A percentile compares a stretch with the other conserved stretches of the same genome.
Evolutionary conservation across 37 sponge, comb jelly and placozoan genomes (phyloP).

Genomic region (Ephydatia muelleri): DNA sequence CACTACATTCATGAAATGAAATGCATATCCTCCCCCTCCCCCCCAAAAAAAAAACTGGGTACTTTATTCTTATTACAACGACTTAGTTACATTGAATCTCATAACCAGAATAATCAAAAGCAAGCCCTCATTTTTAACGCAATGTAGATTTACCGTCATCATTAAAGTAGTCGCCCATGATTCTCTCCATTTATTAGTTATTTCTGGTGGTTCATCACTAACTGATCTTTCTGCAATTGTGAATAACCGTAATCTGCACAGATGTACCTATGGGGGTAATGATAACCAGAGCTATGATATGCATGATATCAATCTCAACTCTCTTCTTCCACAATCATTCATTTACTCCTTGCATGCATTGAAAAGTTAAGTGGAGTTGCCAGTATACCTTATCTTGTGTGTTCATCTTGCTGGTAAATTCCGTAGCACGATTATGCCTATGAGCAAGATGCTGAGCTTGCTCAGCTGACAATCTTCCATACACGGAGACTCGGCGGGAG

Average conservation of each 20-base stretch:
- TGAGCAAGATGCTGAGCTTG: constrained; percentile 6
- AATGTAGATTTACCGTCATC: constrained; percentile 5
- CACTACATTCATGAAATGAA: not conserved
- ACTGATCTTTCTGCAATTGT: not conserved
- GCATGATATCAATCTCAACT: too few species aligned
- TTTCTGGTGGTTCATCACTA: constrained; percentile 11
- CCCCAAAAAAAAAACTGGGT: too few species aligned
- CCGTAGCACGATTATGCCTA: constrained; percentile 13
- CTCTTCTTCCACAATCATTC: not conserved
- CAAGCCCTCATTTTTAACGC: too few species aligned
- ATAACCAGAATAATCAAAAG: not conserved
- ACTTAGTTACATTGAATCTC: not conserved
- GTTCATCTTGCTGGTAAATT: not conserved
- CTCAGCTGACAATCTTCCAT: not conserved
- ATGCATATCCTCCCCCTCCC: not conserved
- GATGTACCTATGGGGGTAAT: not conserved
- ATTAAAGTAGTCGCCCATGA: constrained; percentile 7
- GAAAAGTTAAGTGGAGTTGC: not conserved
- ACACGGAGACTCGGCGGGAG: not conserved
- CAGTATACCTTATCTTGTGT: not conserved
- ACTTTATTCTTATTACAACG: too few species aligned
- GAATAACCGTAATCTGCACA: not conserved
- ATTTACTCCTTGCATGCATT: not conserved
- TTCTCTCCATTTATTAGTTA: constrained; percentile 18
- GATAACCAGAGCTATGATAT: not conserved